Conservation (phyloP, 2,888 invertebrate genomes). For the Perdita meconis region DNA sequence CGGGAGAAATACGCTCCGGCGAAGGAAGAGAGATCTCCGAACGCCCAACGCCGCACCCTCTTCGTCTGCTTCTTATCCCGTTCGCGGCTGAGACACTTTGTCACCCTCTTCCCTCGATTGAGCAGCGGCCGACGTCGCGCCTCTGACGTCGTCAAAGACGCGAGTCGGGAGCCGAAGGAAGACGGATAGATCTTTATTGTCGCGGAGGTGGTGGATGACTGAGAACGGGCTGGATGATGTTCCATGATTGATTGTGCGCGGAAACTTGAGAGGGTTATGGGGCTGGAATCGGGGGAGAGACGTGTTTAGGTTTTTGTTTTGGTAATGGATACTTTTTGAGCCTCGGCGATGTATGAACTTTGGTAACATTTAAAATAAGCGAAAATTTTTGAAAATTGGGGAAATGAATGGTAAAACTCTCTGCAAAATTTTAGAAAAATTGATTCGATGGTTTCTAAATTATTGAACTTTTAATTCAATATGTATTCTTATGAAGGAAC, state of each 20-base stretch:
- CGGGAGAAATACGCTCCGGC: slow-evolving; percentile 52
- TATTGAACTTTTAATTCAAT: no score
- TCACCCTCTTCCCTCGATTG: slow-evolving; percentile 68
- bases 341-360: no score
- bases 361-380: no score
- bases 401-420: no score
- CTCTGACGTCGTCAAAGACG: slow-evolving; percentile 39
- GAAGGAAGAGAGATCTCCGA: slow-evolving; percentile 67
- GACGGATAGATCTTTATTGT: slow-evolving; percentile 56
- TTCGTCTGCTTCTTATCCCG: slow-evolving; percentile 53
- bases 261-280: not conserved
- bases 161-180: slow-evolving; percentile 11
- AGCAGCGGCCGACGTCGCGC: slow-evolving; percentile 39
- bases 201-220: not conserved
- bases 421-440: no score
- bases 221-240: not conserved
- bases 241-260: slow-evolving; percentile 49
- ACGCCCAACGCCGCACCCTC: not conserved
- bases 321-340: no score
- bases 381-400: no score
- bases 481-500: no score
- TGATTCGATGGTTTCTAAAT: no score
- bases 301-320: no score
- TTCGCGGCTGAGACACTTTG: slow-evolving; percentile 67
- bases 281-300: not conserved